Evolutionary conservation across 2,113 vertebrate genomes (phyloP).

Genomic region (Hystrix cristata): DNA sequence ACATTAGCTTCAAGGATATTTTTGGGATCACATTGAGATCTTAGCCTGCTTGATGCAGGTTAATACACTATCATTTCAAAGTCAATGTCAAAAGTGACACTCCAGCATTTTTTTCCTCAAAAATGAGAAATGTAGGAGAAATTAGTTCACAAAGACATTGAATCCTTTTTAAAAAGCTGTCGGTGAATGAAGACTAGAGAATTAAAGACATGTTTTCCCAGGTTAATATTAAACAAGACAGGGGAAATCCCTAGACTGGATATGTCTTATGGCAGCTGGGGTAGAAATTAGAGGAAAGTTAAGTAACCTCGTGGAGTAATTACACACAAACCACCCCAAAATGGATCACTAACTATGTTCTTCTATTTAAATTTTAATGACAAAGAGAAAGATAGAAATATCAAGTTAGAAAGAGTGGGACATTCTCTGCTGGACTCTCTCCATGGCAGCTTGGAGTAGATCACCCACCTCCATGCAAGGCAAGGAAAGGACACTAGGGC

Average conservation of each 20-base stretch:
- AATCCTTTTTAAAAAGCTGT: neutral
- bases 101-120: neutral
- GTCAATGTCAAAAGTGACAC: neutral
- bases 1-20: neutral
- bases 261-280: rapidly evolving
- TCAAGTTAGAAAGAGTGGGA: neutral
- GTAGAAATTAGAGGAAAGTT: too few species aligned
- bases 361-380: neutral
- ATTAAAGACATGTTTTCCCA: neutral
- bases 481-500: neutral
- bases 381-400: neutral
- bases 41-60: rapidly evolving
- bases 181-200: neutral
- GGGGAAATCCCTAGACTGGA: rapidly evolving
- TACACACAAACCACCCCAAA: rapidly evolving
- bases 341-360: neutral
- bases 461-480: neutral
- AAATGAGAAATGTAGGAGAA: neutral
- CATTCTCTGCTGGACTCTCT: neutral
- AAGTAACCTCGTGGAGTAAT: rapidly evolving
- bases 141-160: neutral
- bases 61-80: neutral
- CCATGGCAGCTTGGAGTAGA: neutral
- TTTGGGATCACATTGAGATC: neutral
- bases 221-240: neutral